phyloP scores from a whole-genome alignment of 2,888 invertebrate species.

The Eumacrocentrus americanus region DNA sequence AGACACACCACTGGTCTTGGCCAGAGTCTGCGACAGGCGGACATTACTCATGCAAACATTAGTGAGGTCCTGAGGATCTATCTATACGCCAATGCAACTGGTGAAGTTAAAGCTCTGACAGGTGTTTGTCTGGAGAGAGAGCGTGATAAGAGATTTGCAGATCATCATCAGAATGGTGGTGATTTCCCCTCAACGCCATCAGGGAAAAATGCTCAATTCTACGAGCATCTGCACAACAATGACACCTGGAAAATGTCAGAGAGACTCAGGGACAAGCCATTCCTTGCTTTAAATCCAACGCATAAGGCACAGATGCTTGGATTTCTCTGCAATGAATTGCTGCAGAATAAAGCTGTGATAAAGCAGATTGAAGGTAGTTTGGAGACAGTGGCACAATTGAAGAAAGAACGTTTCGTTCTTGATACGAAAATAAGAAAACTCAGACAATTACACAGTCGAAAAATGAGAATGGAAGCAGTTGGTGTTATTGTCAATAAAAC shows the following conservation, averaged over 20 bases:
- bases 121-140: slow-evolving; percentile 84
- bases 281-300: slow-evolving; percentile 82
- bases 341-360: slow-evolving; percentile 90
- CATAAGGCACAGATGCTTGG: slow-evolving; percentile 88
- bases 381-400: slow-evolving; percentile 84
- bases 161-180: slow-evolving; percentile 79
- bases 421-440: slow-evolving; percentile 91
- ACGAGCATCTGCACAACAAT: slow-evolving; percentile 78
- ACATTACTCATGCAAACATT: slow-evolving; percentile 88
- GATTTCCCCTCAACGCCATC: slow-evolving; percentile 72
- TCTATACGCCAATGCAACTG: slow-evolving; percentile 86
- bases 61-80: slow-evolving; percentile 92
- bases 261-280: slow-evolving; percentile 81
- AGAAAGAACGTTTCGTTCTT: slow-evolving; percentile 89
- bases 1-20: slow-evolving; percentile 89
- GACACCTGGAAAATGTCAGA: slow-evolving; percentile 81
- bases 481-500: slow-evolving; percentile 59
- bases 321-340: slow-evolving; percentile 91
- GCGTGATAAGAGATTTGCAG: slow-evolving; percentile 78
- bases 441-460: slow-evolving; percentile 75
- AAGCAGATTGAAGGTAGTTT: slow-evolving; percentile 88
- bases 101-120: slow-evolving; percentile 81
- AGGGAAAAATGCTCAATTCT: slow-evolving; percentile 80
- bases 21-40: slow-evolving; percentile 86
- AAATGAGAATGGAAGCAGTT: slow-evolving; percentile 74